Evolutionary conservation across 2,888 invertebrate species (phyloP), one percentile per base, ranked within the genome.

Genomic region (Perizoma affinitatum): DNA sequence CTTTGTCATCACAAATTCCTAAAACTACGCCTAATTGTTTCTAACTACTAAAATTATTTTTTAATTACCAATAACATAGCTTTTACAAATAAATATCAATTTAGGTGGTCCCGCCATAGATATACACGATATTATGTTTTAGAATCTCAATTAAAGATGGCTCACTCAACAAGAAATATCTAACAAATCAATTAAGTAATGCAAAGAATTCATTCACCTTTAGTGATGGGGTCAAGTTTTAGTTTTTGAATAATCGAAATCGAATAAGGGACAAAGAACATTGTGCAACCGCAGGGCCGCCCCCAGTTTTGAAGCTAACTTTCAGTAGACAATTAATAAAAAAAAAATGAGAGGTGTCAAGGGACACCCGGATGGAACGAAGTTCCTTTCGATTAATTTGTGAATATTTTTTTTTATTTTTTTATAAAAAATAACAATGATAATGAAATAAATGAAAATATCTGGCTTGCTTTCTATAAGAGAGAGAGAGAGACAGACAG

Each of bases 171-270:
- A 79, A 87, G 81, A 87, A 86, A 86, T 84, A 87, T 88, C 87
- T 80, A 86, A 88, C 88, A 88, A 89, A 90, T 90, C 88, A 90
- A 90, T 90, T 89, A 88, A 85, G 82, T 84, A 88, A 89, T 89
- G 88, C 87, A 82, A 87, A 84, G 90, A 89, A 89, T 89, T 87
- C 87, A 86, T 89, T 89, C 86, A 87, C 84, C 86, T 89, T 83
- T 88, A 84, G 84, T 77, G 86, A 70, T 74, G 88, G 70, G 63
- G 45, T 66, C 48, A 43, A 58, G 46, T 9, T 44, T 0, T 22
- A n/a, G 4, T n/a, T 52, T 48, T 50, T 9, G 0, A 40, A 44
- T 40, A 41, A 49, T 58, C 62, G 57, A 62, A 43, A 54, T 62
- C 61, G 58, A 62, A 54, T 33, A n/a, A 10, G 5, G 3, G 22